Evolutionary conservation across 2,888 invertebrate species (phyloP).

Genomic region (Cenopis cana): DNA sequence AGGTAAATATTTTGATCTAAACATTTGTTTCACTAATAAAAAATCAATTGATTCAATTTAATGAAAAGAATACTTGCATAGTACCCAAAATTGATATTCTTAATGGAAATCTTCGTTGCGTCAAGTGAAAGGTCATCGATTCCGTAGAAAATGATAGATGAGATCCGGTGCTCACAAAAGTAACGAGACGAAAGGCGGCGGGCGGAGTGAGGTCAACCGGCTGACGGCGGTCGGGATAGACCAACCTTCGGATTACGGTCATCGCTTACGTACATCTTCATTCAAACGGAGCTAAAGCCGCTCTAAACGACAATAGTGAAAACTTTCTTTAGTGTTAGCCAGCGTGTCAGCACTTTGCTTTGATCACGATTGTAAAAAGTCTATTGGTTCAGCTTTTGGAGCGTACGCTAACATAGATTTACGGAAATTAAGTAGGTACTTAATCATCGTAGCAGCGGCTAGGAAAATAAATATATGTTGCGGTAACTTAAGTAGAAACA

Average conservation of each 20-base stretch:
- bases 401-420: neutral
- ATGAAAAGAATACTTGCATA: constrained; percentile 6
- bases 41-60: neutral
- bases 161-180: constrained; percentile 69
- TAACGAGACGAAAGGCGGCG: constrained; percentile 66
- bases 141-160: constrained; percentile 74
- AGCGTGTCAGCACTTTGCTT: constrained; percentile 45
- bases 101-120: constrained; percentile 56
- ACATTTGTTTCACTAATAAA: too few species aligned
- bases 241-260: constrained; percentile 73
- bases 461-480: neutral
- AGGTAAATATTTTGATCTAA: too few species aligned
- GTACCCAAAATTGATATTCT: constrained; percentile 52
- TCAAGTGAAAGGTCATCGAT: constrained; percentile 67
- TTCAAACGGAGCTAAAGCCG: constrained; percentile 63
- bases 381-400: neutral
- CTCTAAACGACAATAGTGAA: constrained; percentile 65
- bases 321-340: constrained; percentile 65
- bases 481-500: neutral
- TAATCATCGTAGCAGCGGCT: too few species aligned
- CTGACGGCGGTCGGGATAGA: constrained; percentile 66
- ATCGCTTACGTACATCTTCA: constrained; percentile 70
- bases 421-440: too few species aligned
- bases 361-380: constrained; percentile 17
- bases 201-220: constrained; percentile 73